Evolutionary conservation across 2,888 invertebrate species (phyloP).

Genomic region (Encarsia formosa): DNA sequence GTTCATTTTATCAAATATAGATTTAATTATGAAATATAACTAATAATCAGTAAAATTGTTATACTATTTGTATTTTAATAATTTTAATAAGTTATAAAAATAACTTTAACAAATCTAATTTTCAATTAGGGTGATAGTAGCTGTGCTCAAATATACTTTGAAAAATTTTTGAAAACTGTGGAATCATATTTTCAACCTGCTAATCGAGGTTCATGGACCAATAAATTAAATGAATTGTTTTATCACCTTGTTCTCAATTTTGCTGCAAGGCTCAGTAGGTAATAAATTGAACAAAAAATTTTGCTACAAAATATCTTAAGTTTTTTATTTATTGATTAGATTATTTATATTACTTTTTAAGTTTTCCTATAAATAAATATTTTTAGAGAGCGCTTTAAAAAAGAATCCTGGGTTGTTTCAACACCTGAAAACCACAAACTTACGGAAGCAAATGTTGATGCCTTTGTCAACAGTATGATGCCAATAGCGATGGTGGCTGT

Average conservation of each 20-base stretch:
- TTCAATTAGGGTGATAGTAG: conserved; percentile 63
- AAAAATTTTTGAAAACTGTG: conserved; percentile 74
- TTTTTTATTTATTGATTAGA: neutral
- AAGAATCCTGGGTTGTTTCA: conserved; percentile 64
- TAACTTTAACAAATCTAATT: neutral
- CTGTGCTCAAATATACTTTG: conserved; percentile 66
- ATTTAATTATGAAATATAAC: too few species aligned
- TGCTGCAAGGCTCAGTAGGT: too few species aligned
- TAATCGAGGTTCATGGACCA: conserved; percentile 77
- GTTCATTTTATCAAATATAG: too few species aligned
- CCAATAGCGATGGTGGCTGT: conserved; percentile 75
- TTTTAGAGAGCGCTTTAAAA: conserved; percentile 61
- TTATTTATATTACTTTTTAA: too few species aligned
- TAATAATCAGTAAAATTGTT: too few species aligned
- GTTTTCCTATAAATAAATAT: neutral
- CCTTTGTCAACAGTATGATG: conserved; percentile 73
- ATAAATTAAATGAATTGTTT: conserved; percentile 60
- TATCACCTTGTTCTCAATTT: neutral
- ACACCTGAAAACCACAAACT: conserved; percentile 67
- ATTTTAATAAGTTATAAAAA: conserved; percentile 1
- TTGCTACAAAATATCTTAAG: neutral
- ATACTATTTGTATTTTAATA: conserved; percentile 8
- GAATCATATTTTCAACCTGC: conserved; percentile 89
- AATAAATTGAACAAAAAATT: too few species aligned
- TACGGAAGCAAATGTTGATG: conserved; percentile 74